Conservation (phyloP, 2,113 vertebrate genomes). For the Nymphicus hollandicus region DNA sequence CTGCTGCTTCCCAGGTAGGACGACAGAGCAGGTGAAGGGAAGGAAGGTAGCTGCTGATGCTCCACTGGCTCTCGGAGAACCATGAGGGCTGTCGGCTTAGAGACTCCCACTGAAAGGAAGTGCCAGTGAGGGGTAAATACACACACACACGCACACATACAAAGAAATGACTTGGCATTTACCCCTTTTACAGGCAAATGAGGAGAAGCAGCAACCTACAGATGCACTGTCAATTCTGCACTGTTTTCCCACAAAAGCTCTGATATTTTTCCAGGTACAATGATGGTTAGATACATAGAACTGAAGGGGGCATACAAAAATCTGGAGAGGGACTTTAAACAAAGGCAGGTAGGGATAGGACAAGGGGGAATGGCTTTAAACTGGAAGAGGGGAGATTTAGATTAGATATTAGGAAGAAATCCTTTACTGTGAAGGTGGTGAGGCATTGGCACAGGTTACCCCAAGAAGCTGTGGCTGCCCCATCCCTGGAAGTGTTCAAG, state of each 20-base stretch:
- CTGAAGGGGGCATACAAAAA: background rate
- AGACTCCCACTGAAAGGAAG: background rate
- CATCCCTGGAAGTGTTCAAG: background rate
- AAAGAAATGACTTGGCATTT: background rate
- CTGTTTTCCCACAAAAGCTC: background rate
- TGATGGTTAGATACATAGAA: background rate
- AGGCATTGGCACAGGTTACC: background rate
- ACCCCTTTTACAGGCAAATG: background rate
- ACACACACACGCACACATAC: background rate
- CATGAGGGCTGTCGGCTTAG: background rate
- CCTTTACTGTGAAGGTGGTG: background rate
- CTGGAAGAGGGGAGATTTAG: background rate
- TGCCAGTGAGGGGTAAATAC: background rate
- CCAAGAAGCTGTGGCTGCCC: background rate
- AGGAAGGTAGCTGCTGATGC: background rate
- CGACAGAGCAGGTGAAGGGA: background rate
- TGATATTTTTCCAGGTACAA: background rate
- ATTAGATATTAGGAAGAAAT: background rate
- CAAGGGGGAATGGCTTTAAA: background rate
- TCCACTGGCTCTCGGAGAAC: rapidly evolving
- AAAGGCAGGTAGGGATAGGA: background rate
- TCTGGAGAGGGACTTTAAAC: background rate
- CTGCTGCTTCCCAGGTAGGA: background rate
- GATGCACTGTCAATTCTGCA: background rate
- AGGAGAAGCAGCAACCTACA: background rate